A percentile compares a stretch with the other conserved stretches of the same genome.
phyloP scores from a whole-genome alignment of 2,888 invertebrate species.

The Teleiodes luculella region DNA sequence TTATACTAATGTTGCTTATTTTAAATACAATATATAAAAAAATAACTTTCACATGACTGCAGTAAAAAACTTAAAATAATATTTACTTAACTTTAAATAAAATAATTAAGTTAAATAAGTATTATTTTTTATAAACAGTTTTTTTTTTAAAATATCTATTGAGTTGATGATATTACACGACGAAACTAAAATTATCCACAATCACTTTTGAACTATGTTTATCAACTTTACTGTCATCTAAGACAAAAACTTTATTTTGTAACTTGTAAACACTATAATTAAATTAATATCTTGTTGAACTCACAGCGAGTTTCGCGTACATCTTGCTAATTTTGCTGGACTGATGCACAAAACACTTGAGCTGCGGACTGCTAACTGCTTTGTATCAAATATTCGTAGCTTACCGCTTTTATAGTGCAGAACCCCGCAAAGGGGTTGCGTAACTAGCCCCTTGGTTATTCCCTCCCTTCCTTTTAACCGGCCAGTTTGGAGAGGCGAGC shows the following conservation, averaged over 20 bases:
- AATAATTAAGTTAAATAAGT: too few relatives aligned
- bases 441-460: slow-evolving; percentile 66
- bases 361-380: slow-evolving; percentile 54
- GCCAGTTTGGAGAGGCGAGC: slow-evolving; percentile 51
- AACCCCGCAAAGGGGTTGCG: slow-evolving; percentile 52
- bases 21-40: too few relatives aligned
- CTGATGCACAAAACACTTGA: slow-evolving; percentile 61
- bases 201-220: too few relatives aligned
- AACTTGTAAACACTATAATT: neutral
- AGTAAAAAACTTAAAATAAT: too few relatives aligned
- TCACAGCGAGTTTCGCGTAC: slow-evolving; percentile 75
- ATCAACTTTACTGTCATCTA: neutral
- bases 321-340: slow-evolving; percentile 69
- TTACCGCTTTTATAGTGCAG: slow-evolving; percentile 14
- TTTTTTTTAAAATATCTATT: too few relatives aligned
- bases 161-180: too few relatives aligned
- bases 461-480: slow-evolving; percentile 66
- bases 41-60: too few relatives aligned
- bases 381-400: slow-evolving; percentile 49
- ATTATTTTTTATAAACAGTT: too few relatives aligned
- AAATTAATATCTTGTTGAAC: slow-evolving; percentile 28
- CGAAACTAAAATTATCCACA: too few relatives aligned
- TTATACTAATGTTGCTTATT: too few relatives aligned
- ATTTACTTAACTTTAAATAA: too few relatives aligned
- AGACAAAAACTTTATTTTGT: too few relatives aligned